A percentile compares a stretch with the other conserved stretches of the same genome.
These are phyloP conservation scores for Danio aesculapii DNA, from an alignment of 2,797 vertebrate species.

Conservation along the genomic window DNA sequence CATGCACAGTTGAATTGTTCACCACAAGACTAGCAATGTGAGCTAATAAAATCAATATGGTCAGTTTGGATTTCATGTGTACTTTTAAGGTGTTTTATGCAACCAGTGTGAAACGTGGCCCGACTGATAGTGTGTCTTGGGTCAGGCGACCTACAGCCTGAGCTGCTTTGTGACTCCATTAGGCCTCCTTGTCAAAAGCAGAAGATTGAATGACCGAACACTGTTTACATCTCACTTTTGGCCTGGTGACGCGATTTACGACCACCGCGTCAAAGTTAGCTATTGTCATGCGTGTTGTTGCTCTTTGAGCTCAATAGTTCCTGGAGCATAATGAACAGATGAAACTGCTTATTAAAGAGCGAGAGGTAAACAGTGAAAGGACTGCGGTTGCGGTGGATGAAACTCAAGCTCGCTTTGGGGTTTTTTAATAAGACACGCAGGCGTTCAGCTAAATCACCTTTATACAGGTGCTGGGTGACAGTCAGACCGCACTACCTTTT, in stretches of 20 bases:
- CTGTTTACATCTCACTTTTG: conserved; percentile 79
- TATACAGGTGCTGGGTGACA: conserved; percentile 9
- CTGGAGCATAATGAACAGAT: conserved; percentile 62
- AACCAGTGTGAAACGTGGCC: conserved; percentile 75
- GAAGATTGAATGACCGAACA: conserved; percentile 77
- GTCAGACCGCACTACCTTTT: background rate
- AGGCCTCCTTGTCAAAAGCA: conserved; percentile 75
- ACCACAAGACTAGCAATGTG: too few relatives aligned
- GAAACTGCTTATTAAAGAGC: conserved; percentile 61
- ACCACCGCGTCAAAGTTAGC: conserved; percentile 59
- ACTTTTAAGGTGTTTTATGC: too few relatives aligned
- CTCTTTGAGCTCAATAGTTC: conserved; percentile 50
- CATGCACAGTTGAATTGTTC: too few relatives aligned
- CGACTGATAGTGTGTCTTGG: conserved; percentile 74
- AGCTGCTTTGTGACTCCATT: conserved; percentile 67
- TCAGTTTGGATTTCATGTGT: too few relatives aligned
- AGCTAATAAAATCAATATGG: too few relatives aligned
- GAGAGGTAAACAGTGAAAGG: conserved; percentile 54
- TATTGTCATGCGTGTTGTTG: conserved; percentile 52
- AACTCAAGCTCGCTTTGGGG: conserved; percentile 50
- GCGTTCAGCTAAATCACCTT: conserved; percentile 28
- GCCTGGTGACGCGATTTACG: conserved; percentile 66
- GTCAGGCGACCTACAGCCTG: conserved; percentile 68
- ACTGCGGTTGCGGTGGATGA: conserved; percentile 55
- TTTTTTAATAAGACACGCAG: conserved; percentile 48